Base-by-base conservation (phyloP, 30 jellyfish, hydroid and myxozoan species). In the Rhopilema esculentum region DNA sequence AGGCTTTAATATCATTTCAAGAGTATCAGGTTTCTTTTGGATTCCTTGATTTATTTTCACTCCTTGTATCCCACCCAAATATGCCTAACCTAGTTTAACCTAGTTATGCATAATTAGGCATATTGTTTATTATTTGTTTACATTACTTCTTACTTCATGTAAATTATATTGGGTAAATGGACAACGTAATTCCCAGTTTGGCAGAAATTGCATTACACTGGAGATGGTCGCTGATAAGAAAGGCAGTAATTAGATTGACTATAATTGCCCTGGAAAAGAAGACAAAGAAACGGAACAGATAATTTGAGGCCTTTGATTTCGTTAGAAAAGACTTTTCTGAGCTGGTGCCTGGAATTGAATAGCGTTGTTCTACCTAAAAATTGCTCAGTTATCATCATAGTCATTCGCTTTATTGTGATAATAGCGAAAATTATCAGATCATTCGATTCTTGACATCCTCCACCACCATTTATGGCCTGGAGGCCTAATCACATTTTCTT, bases 241-340 rank as follows among this genome's bases (percentile, higher is more conserved):
- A 66, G 30, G 1, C 22, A 29, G 24, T 78, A 63, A 78, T 78
- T 75, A 17, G 79, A 78, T 61, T 30, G 22, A 23, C 21, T 26
- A 66, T 78, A 78, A 78, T 78, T 78, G 79, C 79, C 79, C 88
- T 28, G 19, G 67, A 62, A 61, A 78, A 24, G 65, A 25, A n/a
- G 23, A 78, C 88, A 78, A 61, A 57, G 19, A 65, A 78, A 30
- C 80, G 88, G 88, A 78, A 22, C 62, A 22, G 30, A 32, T 51
- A 78, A 30, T 78, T 57, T 75, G 27, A 78, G 27, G 77, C 69
- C 70, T 24, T 73, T 73, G 25, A 32, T 73, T 0, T 26, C 49
- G 27, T 73, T 48, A 21, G 24, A 48, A 16, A 48, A 48, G 25
- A 66, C 84, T 22, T 73, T 70, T 32, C 69, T 73, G 48, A 29